These are phyloP conservation scores for Muntiacus muntjak DNA, from an alignment of 2,113 vertebrate species.

Conservation along the genomic window DNA sequence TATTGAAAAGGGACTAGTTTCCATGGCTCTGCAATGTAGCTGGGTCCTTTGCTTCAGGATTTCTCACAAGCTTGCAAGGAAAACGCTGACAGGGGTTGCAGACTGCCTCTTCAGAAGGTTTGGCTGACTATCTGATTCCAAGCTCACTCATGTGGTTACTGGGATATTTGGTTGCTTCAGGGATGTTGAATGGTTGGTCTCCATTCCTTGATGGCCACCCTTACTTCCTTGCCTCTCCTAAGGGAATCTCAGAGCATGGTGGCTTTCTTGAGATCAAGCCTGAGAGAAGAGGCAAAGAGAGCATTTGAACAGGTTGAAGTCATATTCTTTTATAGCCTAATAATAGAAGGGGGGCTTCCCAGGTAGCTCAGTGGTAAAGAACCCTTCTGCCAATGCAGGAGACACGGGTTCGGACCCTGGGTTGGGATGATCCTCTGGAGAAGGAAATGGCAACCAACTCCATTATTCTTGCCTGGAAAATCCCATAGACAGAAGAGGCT, in stretches of 20 bases:
- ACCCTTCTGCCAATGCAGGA: not conserved
- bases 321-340: too few relatives aligned
- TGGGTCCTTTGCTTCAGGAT: not conserved
- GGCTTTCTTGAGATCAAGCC: not conserved
- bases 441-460: not conserved
- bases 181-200: not conserved
- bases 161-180: not conserved
- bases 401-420: not conserved
- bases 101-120: not conserved
- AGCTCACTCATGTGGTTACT: not conserved
- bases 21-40: not conserved
- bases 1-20: not conserved
- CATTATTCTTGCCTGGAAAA: not conserved
- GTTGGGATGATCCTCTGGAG: not conserved
- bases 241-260: not conserved
- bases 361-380: not conserved
- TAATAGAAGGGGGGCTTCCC: not conserved
- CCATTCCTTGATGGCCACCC: too few relatives aligned
- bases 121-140: accelerated
- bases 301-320: not conserved
- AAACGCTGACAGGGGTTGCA: too few relatives aligned
- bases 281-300: not conserved
- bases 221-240: not conserved
- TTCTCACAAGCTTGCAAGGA: too few relatives aligned
- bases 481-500: not conserved